Evolutionary conservation across 2,113 vertebrate species (phyloP).

Genomic region (Brachypteracias leptosomus): DNA sequence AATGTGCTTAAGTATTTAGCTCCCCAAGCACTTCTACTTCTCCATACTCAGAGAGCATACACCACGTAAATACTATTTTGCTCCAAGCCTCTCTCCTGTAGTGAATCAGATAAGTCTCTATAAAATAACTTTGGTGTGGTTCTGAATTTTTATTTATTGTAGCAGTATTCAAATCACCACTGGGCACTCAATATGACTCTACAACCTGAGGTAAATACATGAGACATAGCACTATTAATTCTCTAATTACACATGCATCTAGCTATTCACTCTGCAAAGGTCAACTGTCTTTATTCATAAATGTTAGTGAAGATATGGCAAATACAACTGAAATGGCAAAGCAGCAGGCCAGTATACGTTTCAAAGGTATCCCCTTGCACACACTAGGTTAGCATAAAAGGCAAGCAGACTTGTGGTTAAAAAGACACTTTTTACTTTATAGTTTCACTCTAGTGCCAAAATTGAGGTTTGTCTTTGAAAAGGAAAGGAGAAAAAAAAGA

Average conservation of each 20-base stretch:
- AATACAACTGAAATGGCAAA: neutral
- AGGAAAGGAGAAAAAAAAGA: neutral
- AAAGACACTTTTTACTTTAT: neutral
- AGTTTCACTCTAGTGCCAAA: neutral
- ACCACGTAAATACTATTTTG: neutral
- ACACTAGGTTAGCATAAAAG: neutral
- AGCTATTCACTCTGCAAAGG: conserved; percentile 37
- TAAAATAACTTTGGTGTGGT: neutral
- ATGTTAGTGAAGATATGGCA: neutral
- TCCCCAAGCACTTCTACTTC: neutral
- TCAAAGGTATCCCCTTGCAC: neutral
- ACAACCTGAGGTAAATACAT: conserved; percentile 17
- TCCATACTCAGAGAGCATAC: neutral
- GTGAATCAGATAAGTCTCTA: neutral
- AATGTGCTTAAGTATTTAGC: neutral
- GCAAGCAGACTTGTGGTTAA: too few relatives aligned
- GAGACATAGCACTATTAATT: conserved; percentile 23
- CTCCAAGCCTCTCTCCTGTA: neutral
- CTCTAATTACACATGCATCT: conserved; percentile 39
- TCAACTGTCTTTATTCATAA: conserved; percentile 46
- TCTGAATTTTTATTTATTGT: neutral
- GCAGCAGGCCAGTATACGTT: neutral
- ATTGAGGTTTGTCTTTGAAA: neutral
- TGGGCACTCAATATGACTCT: neutral
- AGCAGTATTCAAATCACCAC: neutral